Conservation (phyloP, 2,888 invertebrate species). For the Ischnura elegans region DNA sequence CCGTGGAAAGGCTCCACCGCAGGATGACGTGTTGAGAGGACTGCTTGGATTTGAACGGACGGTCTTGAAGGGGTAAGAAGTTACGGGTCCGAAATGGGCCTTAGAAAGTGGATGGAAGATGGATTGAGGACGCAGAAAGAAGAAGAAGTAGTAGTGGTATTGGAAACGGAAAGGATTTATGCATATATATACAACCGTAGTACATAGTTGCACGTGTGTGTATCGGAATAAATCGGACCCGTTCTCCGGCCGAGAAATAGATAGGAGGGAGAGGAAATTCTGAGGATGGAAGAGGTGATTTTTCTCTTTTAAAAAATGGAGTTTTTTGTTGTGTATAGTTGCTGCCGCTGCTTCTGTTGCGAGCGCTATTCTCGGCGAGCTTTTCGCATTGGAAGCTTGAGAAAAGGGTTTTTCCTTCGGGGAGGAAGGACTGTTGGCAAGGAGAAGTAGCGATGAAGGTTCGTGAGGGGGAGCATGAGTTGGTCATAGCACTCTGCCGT, state of each 20-base stretch:
- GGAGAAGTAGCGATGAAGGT: neutral
- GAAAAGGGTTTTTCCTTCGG: neutral
- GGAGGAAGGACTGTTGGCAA: neutral
- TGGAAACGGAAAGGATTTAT: conserved; percentile 51
- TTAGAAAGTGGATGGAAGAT: neutral
- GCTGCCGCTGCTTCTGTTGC: too few relatives aligned
- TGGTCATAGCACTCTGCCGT: too few relatives aligned
- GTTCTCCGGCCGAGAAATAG: too few relatives aligned
- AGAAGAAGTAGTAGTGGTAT: neutral
- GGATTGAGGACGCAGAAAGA: neutral
- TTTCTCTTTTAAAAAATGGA: conserved; percentile 12
- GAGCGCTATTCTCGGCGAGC: conserved; percentile 30
- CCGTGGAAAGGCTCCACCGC: neutral
- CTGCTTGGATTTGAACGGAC: neutral
- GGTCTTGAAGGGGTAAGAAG: neutral
- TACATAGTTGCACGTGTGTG: neutral
- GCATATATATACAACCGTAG: too few relatives aligned
- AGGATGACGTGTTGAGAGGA: neutral
- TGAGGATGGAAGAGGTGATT: conserved; percentile 36
- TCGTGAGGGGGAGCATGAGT: neutral
- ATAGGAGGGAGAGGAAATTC: neutral
- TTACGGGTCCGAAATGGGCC: neutral
- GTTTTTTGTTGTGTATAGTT: too few relatives aligned
- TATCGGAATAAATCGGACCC: conserved; percentile 53
- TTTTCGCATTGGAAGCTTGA: neutral